Conservation (phyloP, 2,888 invertebrate genomes). For the Hartigia nigra region DNA sequence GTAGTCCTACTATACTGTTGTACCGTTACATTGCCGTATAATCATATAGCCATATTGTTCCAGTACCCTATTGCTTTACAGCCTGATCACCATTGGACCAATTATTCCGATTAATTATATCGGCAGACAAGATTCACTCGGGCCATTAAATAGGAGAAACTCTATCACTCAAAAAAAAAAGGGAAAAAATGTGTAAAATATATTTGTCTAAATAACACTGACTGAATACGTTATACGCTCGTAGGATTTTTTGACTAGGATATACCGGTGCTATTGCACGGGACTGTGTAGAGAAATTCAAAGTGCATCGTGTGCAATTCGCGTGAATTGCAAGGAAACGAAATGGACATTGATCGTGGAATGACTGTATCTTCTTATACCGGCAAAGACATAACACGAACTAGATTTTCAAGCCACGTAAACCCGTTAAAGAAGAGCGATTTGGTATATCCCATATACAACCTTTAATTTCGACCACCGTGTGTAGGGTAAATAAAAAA, state of each 20-base stretch:
- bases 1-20: neutral
- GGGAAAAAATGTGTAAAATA: no score
- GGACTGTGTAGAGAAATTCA: neutral
- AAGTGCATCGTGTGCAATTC: neutral
- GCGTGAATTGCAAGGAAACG: neutral
- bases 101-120: neutral
- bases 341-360: constrained; percentile 1
- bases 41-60: neutral
- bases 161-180: neutral
- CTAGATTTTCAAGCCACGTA: neutral
- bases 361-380: neutral
- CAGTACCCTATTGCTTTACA: neutral
- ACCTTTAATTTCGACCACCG: neutral
- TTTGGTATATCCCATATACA: neutral
- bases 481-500: neutral
- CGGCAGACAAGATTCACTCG: neutral
- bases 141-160: neutral
- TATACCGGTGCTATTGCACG: neutral
- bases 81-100: neutral
- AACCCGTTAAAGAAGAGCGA: neutral
- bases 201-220: neutral
- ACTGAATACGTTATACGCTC: neutral
- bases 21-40: neutral
- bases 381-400: constrained; percentile 5
- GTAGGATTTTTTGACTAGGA: neutral